Evolutionary conservation across 2,888 invertebrate species (phyloP).

Genomic region (Nomada lathburiana): DNA sequence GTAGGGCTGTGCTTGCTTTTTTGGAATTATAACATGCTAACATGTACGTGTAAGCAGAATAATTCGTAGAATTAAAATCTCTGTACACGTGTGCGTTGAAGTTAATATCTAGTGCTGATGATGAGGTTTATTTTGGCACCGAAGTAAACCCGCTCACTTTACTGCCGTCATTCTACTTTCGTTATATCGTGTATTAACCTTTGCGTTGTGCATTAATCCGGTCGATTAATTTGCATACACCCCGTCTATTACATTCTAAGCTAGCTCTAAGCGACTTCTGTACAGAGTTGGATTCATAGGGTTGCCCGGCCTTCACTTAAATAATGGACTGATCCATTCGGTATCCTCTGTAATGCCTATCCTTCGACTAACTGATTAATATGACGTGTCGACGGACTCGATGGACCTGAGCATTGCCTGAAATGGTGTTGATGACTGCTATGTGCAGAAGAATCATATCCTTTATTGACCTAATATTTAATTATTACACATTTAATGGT

Average conservation of each 20-base stretch:
- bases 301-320: slow-evolving; percentile 60
- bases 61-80: background rate
- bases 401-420: slow-evolving; percentile 45
- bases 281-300: slow-evolving; percentile 49
- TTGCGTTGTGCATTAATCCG: slow-evolving; percentile 65
- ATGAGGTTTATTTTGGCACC: slow-evolving; percentile 13
- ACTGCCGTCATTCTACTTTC: too few relatives aligned
- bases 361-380: slow-evolving; percentile 66
- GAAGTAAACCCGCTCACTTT: slow-evolving; percentile 3
- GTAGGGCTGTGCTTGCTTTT: background rate
- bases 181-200: too few relatives aligned
- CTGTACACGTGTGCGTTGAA: slow-evolving; percentile 22
- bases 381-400: slow-evolving; percentile 46
- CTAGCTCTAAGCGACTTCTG: slow-evolving; percentile 55
- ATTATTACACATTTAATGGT: too few relatives aligned
- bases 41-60: background rate
- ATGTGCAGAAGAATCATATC: too few relatives aligned
- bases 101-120: slow-evolving; percentile 43
- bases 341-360: slow-evolving; percentile 55
- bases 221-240: slow-evolving; percentile 70
- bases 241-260: slow-evolving; percentile 67
- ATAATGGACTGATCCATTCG: slow-evolving; percentile 67
- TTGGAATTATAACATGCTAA: background rate
- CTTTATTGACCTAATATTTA: too few relatives aligned
- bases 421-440: background rate